Conservation (phyloP, 2,113 vertebrate genomes). For the Platichthys flesus region DNA sequence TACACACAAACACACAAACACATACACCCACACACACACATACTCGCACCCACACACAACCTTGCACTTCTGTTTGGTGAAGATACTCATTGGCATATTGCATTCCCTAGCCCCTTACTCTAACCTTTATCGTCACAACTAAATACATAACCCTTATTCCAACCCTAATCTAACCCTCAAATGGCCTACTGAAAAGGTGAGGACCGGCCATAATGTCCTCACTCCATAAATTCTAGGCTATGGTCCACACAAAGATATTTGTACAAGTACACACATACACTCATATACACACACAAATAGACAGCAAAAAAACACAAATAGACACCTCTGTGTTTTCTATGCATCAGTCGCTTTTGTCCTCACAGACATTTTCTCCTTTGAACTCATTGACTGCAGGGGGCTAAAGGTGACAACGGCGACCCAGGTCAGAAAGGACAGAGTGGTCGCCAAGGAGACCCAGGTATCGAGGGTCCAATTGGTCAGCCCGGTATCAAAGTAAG, state of each 20-base stretch:
- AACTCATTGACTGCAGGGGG: constrained; percentile 81
- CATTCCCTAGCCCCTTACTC: too few species aligned
- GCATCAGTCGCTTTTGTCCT: not conserved
- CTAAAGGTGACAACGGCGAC: constrained; percentile 92
- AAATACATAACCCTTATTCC: too few species aligned
- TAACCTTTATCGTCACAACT: too few species aligned
- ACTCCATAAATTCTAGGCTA: too few species aligned
- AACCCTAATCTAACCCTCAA: too few species aligned
- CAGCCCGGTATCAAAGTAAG: constrained; percentile 94
- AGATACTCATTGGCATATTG: too few species aligned
- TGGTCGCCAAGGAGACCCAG: constrained; percentile 92
- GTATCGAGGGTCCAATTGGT: constrained; percentile 97
- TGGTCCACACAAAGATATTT: too few species aligned
- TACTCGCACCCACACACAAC: not conserved
- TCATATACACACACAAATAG: not conserved
- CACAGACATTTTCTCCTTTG: not conserved
- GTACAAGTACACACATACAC: too few species aligned
- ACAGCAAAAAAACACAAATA: not conserved
- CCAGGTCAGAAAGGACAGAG: constrained; percentile 86
- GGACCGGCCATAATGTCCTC: too few species aligned
- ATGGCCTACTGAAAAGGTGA: too few species aligned
- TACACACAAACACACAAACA: not conserved
- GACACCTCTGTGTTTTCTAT: not conserved
- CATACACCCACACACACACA: not conserved
- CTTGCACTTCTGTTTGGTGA: too few species aligned